Conservation (phyloP, 2,888 invertebrate species). For the Cryptocheilus praepositus region DNA sequence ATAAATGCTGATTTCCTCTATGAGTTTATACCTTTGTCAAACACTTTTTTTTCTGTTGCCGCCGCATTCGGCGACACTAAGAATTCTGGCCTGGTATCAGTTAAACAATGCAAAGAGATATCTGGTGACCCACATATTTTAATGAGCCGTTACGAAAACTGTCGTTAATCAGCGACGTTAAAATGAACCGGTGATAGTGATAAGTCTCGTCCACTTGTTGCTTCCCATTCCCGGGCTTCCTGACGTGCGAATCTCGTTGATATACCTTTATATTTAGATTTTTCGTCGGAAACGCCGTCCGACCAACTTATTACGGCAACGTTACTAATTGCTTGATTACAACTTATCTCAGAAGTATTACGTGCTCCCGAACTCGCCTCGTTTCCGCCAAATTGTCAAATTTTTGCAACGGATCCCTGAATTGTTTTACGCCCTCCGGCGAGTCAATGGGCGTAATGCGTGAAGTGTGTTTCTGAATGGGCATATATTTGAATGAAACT, state of each 20-base stretch:
- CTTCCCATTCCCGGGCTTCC: slow-evolving; percentile 3
- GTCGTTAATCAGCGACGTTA: slow-evolving; percentile 44
- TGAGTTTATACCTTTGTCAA: background rate
- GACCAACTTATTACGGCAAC: background rate
- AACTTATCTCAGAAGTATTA: background rate
- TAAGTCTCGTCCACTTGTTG: slow-evolving; percentile 29
- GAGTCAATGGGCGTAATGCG: slow-evolving; percentile 6
- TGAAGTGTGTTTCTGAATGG: slow-evolving; percentile 24
- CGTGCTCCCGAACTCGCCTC: background rate
- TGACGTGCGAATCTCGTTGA: background rate
- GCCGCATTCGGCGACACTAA: slow-evolving; percentile 29
- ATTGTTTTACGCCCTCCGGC: background rate
- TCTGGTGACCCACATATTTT: slow-evolving; percentile 62
- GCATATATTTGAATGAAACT: slow-evolving; percentile 56
- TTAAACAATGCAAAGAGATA: slow-evolving; percentile 25
- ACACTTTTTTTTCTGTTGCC: slow-evolving; percentile 15
- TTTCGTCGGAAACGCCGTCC: background rate
- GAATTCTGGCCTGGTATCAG: background rate
- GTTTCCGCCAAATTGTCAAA: slow-evolving; percentile 7
- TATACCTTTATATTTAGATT: slow-evolving; percentile 2
- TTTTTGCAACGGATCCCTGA: background rate
- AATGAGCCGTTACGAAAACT: slow-evolving; percentile 46
- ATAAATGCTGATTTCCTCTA: background rate
- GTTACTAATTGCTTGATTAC: background rate
- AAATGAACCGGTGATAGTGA: slow-evolving; percentile 49